A percentile compares a stretch with the other conserved stretches of the same genome.
Evolutionary conservation across 2,888 invertebrate genomes (phyloP).

Genomic region (Choreutis nemorana): DNA sequence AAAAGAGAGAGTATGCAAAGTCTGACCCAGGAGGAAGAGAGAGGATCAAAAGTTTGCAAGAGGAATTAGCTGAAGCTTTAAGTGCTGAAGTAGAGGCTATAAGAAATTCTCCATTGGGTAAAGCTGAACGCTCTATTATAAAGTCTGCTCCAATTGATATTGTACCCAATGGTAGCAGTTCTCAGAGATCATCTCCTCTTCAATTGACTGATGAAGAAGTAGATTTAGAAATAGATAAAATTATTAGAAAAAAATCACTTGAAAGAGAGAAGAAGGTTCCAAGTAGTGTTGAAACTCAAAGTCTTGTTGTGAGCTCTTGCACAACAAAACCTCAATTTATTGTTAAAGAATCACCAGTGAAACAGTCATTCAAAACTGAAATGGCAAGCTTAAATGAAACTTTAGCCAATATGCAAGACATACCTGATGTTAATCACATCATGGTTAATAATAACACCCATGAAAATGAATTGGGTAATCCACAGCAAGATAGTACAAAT

Average conservation of each 20-base stretch:
- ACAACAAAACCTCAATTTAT: slow-evolving; percentile 22
- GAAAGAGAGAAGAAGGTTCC: slow-evolving; percentile 49
- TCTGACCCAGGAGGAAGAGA: slow-evolving; percentile 77
- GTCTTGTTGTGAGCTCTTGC: slow-evolving; percentile 18
- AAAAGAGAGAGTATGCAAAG: slow-evolving; percentile 76
- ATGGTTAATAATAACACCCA: slow-evolving; percentile 20
- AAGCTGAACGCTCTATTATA: slow-evolving; percentile 49
- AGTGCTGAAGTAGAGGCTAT: slow-evolving; percentile 43
- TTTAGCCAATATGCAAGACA: slow-evolving; percentile 19
- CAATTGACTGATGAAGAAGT: slow-evolving; percentile 72
- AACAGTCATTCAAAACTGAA: slow-evolving; percentile 27
- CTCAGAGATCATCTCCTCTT: slow-evolving; percentile 65
- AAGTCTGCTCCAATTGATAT: slow-evolving; percentile 77
- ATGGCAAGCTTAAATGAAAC: slow-evolving; percentile 22
- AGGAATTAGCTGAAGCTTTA: slow-evolving; percentile 55
- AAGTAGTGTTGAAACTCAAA: slow-evolving; percentile 25
- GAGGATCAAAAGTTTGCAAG: slow-evolving; percentile 52
- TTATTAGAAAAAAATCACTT: slow-evolving; percentile 64
- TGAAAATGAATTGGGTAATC: slow-evolving; percentile 18
- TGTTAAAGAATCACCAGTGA: slow-evolving; percentile 22
- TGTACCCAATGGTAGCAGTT: slow-evolving; percentile 53
- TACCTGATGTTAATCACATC: slow-evolving; percentile 20
- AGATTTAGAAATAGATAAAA: slow-evolving; percentile 73
- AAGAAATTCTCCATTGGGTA: slow-evolving; percentile 49
- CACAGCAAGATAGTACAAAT: slow-evolving; percentile 28